phyloP scores from a whole-genome alignment of 2,113 vertebrate genomes.

The Cettia cetti region DNA sequence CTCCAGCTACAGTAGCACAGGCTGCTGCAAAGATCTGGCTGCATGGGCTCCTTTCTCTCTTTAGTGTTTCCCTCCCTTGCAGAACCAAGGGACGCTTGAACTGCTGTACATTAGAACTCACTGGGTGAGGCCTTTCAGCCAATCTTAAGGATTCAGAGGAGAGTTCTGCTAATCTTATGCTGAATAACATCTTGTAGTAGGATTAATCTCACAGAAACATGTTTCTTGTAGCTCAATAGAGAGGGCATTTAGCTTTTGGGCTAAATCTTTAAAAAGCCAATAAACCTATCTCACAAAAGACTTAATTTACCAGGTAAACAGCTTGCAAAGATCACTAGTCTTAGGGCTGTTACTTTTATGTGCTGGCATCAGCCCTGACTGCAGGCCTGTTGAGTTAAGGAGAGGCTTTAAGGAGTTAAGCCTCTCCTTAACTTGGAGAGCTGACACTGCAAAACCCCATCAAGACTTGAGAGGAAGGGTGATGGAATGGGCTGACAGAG shows the following conservation, averaged over 20 bases:
- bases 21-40: background rate
- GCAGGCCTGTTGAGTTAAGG: background rate
- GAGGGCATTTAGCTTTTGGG: background rate
- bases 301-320: background rate
- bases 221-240: background rate
- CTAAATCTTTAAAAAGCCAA: background rate
- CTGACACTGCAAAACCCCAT: background rate
- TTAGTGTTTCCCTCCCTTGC: background rate
- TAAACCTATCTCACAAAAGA: background rate
- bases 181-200: background rate
- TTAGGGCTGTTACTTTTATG: background rate
- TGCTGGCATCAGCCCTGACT: background rate
- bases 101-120: background rate
- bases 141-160: background rate
- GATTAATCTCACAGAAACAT: background rate
- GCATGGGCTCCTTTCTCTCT: background rate
- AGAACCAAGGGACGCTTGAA: background rate
- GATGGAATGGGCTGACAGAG: background rate
- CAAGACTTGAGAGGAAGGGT: background rate
- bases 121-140: background rate
- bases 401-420: background rate
- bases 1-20: background rate
- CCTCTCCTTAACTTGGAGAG: background rate
- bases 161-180: background rate
- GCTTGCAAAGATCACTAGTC: background rate